Base-by-base conservation (phyloP, 2,113 vertebrate species). In the Phrynosoma blainvillii region DNA sequence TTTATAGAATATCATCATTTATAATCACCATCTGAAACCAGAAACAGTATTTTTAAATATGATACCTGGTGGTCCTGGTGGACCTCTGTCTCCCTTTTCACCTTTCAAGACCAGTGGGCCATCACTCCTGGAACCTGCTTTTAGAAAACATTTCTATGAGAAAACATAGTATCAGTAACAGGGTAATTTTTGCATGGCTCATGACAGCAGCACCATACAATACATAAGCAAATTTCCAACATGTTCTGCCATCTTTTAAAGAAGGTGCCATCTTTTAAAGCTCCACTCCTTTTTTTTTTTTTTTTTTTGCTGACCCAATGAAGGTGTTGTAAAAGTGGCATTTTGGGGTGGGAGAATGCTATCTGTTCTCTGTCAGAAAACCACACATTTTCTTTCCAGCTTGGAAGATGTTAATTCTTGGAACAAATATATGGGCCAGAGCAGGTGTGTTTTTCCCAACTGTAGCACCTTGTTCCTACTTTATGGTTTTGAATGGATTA, bases 31-130 rank as follows among this genome's bases (percentile, higher is more conserved):
- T 79, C 16, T 65, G 47, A 27, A 47, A 25, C 21, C 14, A 75
- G 16, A 47, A 84, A 12, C 9, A n/a, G 13, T 27, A 7, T 42
- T 84, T 62, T 76, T 10, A 59, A 3, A 27, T 59, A 36, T 0
- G 30, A 90, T 96, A 99, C 98, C 96, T 96, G 96, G 93, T 86
- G 96, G 96, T 80, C 97, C 98, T 5, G 98, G 98, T 54, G 95
- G 91, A 2, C 98, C 98, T 87, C 94, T 96, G 40, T 98, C 98
- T 47, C 98, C 98, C 79, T 98, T 99, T 82, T 99, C 98, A 93
- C 98, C 98, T 96, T 98, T 99, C 4, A 92, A 88, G 36, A 91
- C 59, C 0, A 1, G 20, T n/a, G 92, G 36, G 74, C 89, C 96
- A 0, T 81, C 87, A 27, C 89, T 92, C 96, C 95, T 97, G 84